Evolutionary conservation across 2,113 vertebrate species (phyloP).

Genomic region (Calypte anna): DNA sequence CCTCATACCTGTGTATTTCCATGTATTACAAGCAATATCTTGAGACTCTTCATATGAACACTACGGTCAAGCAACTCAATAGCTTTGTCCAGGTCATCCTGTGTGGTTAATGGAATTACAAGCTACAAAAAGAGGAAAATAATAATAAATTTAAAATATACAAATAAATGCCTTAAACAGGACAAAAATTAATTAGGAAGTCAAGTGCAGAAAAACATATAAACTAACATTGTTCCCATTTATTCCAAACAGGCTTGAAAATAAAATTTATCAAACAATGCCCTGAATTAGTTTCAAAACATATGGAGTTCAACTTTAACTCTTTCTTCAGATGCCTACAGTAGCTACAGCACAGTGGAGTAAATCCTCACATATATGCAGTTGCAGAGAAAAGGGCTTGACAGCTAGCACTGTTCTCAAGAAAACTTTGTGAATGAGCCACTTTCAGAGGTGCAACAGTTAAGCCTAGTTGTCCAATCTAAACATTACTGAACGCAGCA

Average conservation of each 20-base stretch:
- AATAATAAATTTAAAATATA: not conserved
- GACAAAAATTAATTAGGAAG: not conserved
- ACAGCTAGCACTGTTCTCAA: not conserved
- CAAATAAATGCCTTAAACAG: not conserved
- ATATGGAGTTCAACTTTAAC: not conserved
- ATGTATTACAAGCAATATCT: slow-evolving; percentile 92
- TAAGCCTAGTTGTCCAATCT: not conserved
- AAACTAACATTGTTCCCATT: not conserved
- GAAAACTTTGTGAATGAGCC: not conserved
- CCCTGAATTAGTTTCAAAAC: not conserved
- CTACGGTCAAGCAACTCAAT: slow-evolving; percentile 96
- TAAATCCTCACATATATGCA: not conserved
- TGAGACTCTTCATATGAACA: slow-evolving; percentile 97
- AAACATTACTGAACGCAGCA: not conserved
- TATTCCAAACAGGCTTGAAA: not conserved
- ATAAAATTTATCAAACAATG: not conserved
- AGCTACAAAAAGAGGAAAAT: slow-evolving; percentile 73
- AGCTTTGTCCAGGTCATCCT: slow-evolving; percentile 97
- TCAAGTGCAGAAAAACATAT: not conserved
- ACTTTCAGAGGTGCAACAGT: not conserved
- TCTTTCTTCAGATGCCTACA: not conserved
- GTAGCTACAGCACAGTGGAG: not conserved
- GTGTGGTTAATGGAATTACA: slow-evolving; percentile 94
- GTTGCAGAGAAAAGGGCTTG: not conserved
- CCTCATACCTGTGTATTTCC: slow-evolving; percentile 85